Base-by-base conservation (phyloP, 2,113 vertebrate species). In the Erinaceus europaeus region DNA sequence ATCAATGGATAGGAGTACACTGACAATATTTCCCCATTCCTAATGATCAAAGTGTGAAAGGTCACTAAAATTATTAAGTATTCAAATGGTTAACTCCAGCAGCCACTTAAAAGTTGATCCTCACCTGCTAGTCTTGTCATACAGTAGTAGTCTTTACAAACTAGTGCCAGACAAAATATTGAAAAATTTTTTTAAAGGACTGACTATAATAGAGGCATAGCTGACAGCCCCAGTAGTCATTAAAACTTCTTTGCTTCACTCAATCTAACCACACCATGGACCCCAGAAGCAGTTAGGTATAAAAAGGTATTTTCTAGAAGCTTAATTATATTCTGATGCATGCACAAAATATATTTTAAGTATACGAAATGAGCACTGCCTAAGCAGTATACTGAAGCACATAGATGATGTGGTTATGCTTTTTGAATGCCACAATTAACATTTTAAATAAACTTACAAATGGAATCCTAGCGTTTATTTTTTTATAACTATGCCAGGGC, bases 81-180 rank as follows among this genome's bases (percentile, higher is more conserved):
- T 29, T 88, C 53, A 90, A 69, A 36, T 62, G 14, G 52, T 94
- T n/a, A 94, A 93, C 82, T 78, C 84, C 87, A 95, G 50, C 85
- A 95, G 90, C 40, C 96, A 94, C 88, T 93, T 76, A 93, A 84
- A 93, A 88, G 17, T 72, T 94, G 73, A 92, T 82, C 91, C 50
- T 94, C 91, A 90, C 73, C 84, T 69, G 81, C 86, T 84, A 64
- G 57, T 92, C 93, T 95, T 38, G 80, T 21, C 80, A 68, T 74
- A 95, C 87, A 96, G 71, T 79, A 96, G 92, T 95, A 96, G 95
- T 93, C 94, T 95, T 94, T 92, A 95, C 90, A 96, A 86, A 95
- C 88, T 90, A 95, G 91, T 86, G 91, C 62, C 90, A 93, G 94
- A 84, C 34, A 94, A 88, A 95, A 71, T 32, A 42, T 89, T 68